Base-by-base conservation (phyloP, 2,888 invertebrate species). In the Idaea biselata region DNA sequence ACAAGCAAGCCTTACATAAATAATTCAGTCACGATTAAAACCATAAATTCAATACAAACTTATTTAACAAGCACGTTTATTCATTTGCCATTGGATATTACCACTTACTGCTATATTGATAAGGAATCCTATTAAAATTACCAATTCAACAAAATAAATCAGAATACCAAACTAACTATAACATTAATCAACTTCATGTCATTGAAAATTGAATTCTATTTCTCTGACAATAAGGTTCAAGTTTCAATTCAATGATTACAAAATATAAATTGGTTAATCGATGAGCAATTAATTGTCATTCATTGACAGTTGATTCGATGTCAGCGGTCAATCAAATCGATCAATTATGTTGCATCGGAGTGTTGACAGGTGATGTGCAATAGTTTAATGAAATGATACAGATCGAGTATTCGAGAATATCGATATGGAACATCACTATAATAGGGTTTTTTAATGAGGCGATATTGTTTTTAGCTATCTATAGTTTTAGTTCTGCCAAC, bases 261-360 rank as follows among this genome's bases (percentile, higher is more conserved):
- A 44, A n/a, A 5, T 44, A 14, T 11, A 14, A 14, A 14, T 44
- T 44, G 44, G 44, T 44, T 44, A 44, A 44, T 14, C 11, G 81
- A 79, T 74, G 75, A 77, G 68, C 78, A 81, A 84, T 84, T 84
- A 85, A 86, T 84, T 84, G 81, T 80, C 80, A 82, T 81, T 79
- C 77, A 82, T 83, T 83, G 82, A 82, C 79, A 77, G 76, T 73
- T 75, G 80, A 78, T 70, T 72, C 66, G 70, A 80, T 81, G 82
- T 81, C 81, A 79, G 66, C 80, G 72, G 79, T 79, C 79, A 78
- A 77, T 81, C 76, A 80, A 70, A 70, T 76, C 75, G 80, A 80
- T 75, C 74, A 68, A 79, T 80, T 72, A 73, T 68, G 5, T 64
- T 65, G 67, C 64, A 70, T 63, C 66, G 61, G 67, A 67, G 3